Conservation (phyloP, 2,113 vertebrate genomes). For the Pseudopodoces humilis region DNA sequence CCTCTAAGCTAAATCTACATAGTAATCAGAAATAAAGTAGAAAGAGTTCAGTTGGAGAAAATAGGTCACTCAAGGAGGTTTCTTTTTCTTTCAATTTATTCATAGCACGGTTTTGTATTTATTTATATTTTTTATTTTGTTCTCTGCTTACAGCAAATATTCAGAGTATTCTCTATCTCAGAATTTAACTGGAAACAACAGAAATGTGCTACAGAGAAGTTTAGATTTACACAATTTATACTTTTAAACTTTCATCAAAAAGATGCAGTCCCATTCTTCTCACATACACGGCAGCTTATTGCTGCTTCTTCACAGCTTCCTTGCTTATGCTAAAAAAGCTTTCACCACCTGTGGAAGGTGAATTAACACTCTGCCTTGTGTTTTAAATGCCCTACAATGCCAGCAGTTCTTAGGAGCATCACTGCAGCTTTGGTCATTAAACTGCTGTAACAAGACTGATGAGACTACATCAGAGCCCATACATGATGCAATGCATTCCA, state of each 20-base stretch:
- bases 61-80: background rate
- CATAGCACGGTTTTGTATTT: accelerated
- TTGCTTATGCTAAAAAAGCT: background rate
- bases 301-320: background rate
- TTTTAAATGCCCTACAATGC: background rate
- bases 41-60: background rate
- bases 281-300: background rate
- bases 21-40: background rate
- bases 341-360: background rate
- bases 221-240: background rate
- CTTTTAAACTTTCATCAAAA: background rate
- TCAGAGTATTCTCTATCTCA: background rate
- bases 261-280: background rate
- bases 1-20: background rate
- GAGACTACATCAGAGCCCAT: background rate
- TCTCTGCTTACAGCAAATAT: background rate
- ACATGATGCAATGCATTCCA: background rate
- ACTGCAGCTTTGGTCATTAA: background rate
- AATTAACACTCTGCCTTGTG: background rate
- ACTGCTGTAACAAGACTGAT: background rate
- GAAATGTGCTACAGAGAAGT: background rate
- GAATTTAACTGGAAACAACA: background rate
- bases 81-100: background rate
- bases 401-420: background rate
- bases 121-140: background rate